Base-by-base conservation (phyloP, 2,888 invertebrate species). In the Heliothis peltigera region DNA sequence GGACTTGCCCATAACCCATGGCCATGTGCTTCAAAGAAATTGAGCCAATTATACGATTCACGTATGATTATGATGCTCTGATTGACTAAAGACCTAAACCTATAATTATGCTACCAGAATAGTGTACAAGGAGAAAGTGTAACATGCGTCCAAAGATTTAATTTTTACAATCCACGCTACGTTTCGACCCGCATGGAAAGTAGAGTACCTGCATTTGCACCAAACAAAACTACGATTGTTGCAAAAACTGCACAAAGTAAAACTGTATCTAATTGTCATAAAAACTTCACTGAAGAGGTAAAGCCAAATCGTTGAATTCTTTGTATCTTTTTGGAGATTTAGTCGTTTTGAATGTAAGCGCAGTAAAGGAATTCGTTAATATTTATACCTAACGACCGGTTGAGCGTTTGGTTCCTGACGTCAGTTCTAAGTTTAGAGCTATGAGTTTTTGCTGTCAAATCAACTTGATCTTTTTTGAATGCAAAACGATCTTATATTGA, bases 101-200 rank as follows among this genome's bases (percentile, higher is more conserved):
- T 70, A 70, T 83, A 85, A 85, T 86, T 86, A 83, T 70, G 57
- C 77, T 77, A 77, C 79, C 70, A 76, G 70, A 82, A 63, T 74
- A 62, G 60, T 73, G 74, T 75, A 56, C 63, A 71, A 64, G 78
- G 85, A 73, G 86, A 86, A 86, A 86, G 86, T 85, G 72, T 70
- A 67, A 81, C 66, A 76, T 80, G 77, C 67, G 73, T 65, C 71
- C 28, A 71, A 72, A 76, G 65, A 72, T 80, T 83, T 70, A 81
- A 83, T 85, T 84, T 84, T 83, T 79, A 78, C 85, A 77, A 80
- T 66, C 79, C 83, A 84, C 81, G 70, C 77, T 73, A 79, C 75
- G 75, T 77, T 75, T 74, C 73, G 81, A 77, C 83, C 82, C 83
- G 86, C 71, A 83, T 84, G 77, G 79, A 83, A 85, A 83, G 84